Evolutionary conservation across 2,797 vertebrate species (phyloP).

Genomic region (Schizothorax lantsangensis): DNA sequence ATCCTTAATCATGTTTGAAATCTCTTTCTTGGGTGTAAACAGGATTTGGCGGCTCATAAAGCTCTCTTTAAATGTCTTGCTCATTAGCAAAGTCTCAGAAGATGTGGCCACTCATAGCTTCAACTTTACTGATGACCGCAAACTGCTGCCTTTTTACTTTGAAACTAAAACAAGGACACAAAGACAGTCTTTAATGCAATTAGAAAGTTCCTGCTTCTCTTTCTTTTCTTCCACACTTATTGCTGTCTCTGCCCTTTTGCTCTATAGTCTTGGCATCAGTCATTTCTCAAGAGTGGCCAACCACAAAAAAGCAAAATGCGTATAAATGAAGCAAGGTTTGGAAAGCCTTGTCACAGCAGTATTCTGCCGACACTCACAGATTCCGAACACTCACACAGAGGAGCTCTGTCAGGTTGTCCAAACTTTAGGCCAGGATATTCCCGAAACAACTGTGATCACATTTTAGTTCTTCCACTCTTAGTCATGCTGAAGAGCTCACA

Average conservation of each 20-base stretch:
- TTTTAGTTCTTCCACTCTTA: not conserved
- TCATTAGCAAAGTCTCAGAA: slow-evolving; percentile 52
- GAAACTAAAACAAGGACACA: slow-evolving; percentile 64
- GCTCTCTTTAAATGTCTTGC: slow-evolving; percentile 56
- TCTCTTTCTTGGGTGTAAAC: slow-evolving; percentile 61
- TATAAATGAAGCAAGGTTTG: slow-evolving; percentile 7
- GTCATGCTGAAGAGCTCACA: not conserved
- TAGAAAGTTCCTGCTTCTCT: slow-evolving; percentile 62
- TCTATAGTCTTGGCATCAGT: not conserved
- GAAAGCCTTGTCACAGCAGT: not conserved
- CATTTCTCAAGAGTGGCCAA: not conserved
- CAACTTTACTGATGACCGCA: slow-evolving; percentile 69
- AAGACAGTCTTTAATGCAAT: slow-evolving; percentile 49
- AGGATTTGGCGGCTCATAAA: slow-evolving; percentile 59
- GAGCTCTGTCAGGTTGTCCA: slow-evolving; percentile 62
- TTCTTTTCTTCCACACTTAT: slow-evolving; percentile 60
- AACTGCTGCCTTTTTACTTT: slow-evolving; percentile 67
- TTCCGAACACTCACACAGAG: slow-evolving; percentile 63
- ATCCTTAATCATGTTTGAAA: slow-evolving; percentile 57
- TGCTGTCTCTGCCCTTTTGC: not conserved
- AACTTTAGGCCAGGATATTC: slow-evolving; percentile 2
- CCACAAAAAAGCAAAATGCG: slow-evolving; percentile 44
- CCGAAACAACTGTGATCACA: slow-evolving; percentile 4
- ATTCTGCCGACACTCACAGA: not conserved
- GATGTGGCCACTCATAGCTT: slow-evolving; percentile 70